Evolutionary conservation across 2,888 invertebrate species (phyloP), one percentile per base, ranked within the genome.

Genomic region (Clanis bilineata): DNA sequence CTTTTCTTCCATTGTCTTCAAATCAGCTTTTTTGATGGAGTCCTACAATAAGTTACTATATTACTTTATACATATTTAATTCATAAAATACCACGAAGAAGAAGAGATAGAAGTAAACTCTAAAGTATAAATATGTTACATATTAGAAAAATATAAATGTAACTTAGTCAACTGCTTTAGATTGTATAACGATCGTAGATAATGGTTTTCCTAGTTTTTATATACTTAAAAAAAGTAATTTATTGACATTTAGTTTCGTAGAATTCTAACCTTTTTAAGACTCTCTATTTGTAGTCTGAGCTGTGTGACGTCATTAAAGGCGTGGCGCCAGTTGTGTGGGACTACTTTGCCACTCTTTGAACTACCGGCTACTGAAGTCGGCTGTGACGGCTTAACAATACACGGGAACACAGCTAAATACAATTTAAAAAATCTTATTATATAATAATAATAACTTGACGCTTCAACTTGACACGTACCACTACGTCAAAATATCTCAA

Each of bases 1-100:
- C 51, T 86, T 86, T n/a, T 86, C 71, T 71, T 88, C 85, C 79
- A 86, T 86, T 12, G 68, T 38, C 64, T 77, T 82, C 12, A 88
- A 72, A 63, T 88, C 84, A 71, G 80, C 77, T 70, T 82, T 87
- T 65, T 84, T 88, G 3, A 85, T 72, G 3, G 77, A 72, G 12
- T 80, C 84, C 89, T 86, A 61, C 41, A 68, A 71, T 39, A 28
- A 28, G 0, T 60, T 66, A 36, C 18, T 21, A 36, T 55, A 60
- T 60, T n/a, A n/a, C n/a, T n/a, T n/a, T n/a, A n/a, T n/a, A n/a
- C n/a, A n/a, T n/a, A n/a, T n/a, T n/a, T 18, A 32, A 5, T 18
- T 28, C 9, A 54, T 54, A 32, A 15, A 28, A 10, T 32, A 47
- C 12, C 9, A 9, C 10, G n/a, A n/a, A n/a, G n/a, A n/a, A n/a